Percentiles rank a stretch among this genome's conserved stretches.
Evolutionary conservation across 2,888 invertebrate species (phyloP).

Genomic region (Vesta saturnalis): DNA sequence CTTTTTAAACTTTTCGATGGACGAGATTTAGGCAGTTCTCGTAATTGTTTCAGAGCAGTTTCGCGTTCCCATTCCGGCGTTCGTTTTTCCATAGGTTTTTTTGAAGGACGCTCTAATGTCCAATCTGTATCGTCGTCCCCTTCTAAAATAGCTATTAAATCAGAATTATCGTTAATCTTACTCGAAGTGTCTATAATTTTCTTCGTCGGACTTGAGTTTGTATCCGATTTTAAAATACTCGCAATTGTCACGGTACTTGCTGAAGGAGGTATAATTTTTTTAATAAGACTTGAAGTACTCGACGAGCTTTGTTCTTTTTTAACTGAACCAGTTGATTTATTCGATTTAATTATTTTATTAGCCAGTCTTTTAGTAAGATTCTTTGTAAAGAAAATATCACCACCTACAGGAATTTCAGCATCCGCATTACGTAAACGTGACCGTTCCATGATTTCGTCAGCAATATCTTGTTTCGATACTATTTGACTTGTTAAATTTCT

Average conservation of each 20-base stretch:
- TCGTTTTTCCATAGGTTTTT: constrained; percentile 32
- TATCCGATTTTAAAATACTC: neutral
- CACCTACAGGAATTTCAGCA: constrained; percentile 57
- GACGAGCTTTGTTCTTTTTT: neutral
- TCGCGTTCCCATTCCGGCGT: constrained; percentile 63
- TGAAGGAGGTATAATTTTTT: neutral
- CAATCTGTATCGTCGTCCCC: constrained; percentile 62
- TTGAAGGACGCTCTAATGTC: constrained; percentile 15
- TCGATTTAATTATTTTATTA: constrained; percentile 54
- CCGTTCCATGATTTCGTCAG: constrained; percentile 66
- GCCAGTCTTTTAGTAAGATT: constrained; percentile 66
- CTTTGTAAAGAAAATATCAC: constrained; percentile 65
- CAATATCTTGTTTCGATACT: constrained; percentile 66
- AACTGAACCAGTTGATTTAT: constrained; percentile 33
- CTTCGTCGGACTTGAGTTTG: neutral
- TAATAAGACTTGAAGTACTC: neutral
- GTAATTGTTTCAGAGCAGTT: constrained; percentile 67
- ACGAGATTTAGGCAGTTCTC: constrained; percentile 60
- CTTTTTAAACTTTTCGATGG: too few species aligned
- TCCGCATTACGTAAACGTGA: constrained; percentile 62
- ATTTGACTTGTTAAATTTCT: constrained; percentile 66
- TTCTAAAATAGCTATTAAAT: constrained; percentile 67
- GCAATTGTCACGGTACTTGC: neutral
- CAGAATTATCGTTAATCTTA: constrained; percentile 62
- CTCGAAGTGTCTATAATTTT: constrained; percentile 42